Conservation (phyloP, 1,140 invertebrate genomes). For the Stenopsyche tienmushanensis region DNA sequence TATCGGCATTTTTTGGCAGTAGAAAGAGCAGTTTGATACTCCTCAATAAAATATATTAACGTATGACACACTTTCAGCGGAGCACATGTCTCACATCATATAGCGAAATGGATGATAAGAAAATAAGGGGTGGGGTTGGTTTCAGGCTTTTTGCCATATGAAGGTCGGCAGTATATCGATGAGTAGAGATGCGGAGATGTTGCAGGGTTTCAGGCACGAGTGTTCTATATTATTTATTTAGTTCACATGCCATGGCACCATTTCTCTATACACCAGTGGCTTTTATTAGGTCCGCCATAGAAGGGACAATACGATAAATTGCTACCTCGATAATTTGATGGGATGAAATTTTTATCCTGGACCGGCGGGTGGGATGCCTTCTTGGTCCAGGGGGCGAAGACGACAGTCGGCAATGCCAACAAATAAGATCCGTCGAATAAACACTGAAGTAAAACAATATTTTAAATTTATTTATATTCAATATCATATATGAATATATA, state of each 20-base stretch:
- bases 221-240: conserved; percentile 30
- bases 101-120: background rate
- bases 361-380: background rate
- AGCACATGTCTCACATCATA: background rate
- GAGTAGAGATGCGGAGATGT: conserved; percentile 4
- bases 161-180: conserved; percentile 24
- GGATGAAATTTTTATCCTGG: conserved; percentile 28
- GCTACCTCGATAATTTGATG: conserved; percentile 32
- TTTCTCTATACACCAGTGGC: conserved; percentile 31
- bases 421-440: too few species aligned
- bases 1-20: too few species aligned
- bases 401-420: background rate
- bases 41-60: too few species aligned
- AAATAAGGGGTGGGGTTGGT: background rate
- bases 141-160: conserved; percentile 17
- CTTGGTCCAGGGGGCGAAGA: background rate
- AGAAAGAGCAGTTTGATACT: too few species aligned
- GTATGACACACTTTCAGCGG: conserved; percentile 15
- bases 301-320: conserved; percentile 31
- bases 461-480: too few species aligned
- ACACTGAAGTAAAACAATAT: background rate
- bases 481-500: too few species aligned
- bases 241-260: conserved; percentile 28
- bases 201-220: conserved; percentile 13
- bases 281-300: conserved; percentile 24